Conservation (phyloP, 2,888 invertebrate species). For the Margaritifera margaritifera region DNA sequence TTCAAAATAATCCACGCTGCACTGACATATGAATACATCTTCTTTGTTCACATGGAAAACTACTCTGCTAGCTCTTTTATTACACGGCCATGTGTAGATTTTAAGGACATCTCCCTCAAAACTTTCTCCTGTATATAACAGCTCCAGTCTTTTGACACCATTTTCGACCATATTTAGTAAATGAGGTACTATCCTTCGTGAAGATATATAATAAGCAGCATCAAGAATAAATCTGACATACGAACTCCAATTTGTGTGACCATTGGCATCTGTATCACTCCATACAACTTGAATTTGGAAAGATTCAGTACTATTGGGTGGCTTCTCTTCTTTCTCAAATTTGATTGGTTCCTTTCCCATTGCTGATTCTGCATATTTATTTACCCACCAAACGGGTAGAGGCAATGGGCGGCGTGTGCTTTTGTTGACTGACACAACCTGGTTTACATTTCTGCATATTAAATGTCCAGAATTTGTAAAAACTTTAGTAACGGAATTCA, state of each 20-base stretch:
- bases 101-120: conserved; percentile 54
- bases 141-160: conserved; percentile 51
- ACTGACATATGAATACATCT: conserved; percentile 37
- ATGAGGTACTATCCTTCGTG: background rate
- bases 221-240: conserved; percentile 52
- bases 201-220: conserved; percentile 35
- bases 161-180: conserved; percentile 39
- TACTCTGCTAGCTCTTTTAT: conserved; percentile 11
- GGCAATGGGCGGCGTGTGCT: conserved; percentile 54
- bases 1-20: conserved; percentile 25
- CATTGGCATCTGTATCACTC: conserved; percentile 53
- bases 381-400: conserved; percentile 64
- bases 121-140: conserved; percentile 60
- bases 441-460: conserved; percentile 46
- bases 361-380: conserved; percentile 47
- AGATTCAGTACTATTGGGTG: conserved; percentile 29
- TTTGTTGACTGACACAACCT: conserved; percentile 60
- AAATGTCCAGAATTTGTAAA: conserved; percentile 23
- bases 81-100: conserved; percentile 54
- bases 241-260: conserved; percentile 54
- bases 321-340: conserved; percentile 41
- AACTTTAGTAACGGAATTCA: conserved; percentile 41
- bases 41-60: conserved; percentile 38
- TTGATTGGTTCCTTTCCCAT: conserved; percentile 38
- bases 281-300: conserved; percentile 40